These are phyloP conservation scores for Arrhamphus sclerolepis DNA, from an alignment of 2,797 vertebrate species.

Conservation along the genomic window DNA sequence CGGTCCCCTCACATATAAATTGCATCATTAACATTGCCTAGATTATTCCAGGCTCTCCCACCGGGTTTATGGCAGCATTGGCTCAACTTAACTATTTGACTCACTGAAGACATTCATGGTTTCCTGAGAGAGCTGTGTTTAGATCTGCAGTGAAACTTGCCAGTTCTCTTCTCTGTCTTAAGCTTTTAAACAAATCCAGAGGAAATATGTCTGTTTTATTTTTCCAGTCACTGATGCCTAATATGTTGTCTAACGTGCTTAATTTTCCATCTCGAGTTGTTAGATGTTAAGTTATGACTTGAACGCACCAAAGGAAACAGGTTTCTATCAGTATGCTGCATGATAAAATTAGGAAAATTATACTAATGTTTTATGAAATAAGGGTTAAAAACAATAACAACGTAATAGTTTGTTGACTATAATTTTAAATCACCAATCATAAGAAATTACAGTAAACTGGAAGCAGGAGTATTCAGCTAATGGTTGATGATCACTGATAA, in stretches of 20 bases:
- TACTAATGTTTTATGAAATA: background rate
- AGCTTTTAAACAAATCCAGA: constrained; percentile 61
- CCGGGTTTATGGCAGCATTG: constrained; percentile 76
- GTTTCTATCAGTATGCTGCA: constrained; percentile 1
- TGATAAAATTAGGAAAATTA: background rate
- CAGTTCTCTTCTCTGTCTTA: constrained; percentile 56
- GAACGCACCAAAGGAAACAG: constrained; percentile 13
- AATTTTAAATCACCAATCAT: no score
- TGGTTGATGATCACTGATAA: no score
- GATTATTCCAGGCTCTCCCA: constrained; percentile 83
- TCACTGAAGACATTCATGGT: constrained; percentile 73
- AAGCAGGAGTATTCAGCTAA: no score
- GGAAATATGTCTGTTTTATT: constrained; percentile 40
- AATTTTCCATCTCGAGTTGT: constrained; percentile 34
- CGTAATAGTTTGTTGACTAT: no score
- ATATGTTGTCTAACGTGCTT: constrained; percentile 47
- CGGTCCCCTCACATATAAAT: constrained; percentile 82
- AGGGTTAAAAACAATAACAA: background rate
- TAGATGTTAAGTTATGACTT: constrained; percentile 27
- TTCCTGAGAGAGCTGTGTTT: constrained; percentile 67
- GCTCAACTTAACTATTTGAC: constrained; percentile 80
- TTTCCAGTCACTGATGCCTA: constrained; percentile 32
- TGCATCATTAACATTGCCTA: constrained; percentile 84
- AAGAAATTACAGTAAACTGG: no score
- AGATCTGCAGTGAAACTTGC: constrained; percentile 59